Conservation (phyloP, 2,113 vertebrate species). For the Lepidothrix coronata region DNA sequence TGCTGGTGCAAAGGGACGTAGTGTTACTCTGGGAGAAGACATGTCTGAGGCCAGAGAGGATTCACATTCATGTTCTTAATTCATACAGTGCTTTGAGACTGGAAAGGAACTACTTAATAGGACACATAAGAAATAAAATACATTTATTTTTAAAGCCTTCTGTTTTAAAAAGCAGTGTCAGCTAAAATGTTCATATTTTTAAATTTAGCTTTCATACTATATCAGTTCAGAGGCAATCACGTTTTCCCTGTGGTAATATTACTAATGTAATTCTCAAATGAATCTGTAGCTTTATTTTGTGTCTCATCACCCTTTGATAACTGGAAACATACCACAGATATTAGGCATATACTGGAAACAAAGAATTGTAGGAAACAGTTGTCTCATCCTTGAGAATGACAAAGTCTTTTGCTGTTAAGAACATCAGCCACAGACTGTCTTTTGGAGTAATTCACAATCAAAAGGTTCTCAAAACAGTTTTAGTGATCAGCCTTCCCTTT, state of each 20-base stretch:
- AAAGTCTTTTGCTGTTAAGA: background rate
- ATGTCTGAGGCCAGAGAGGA: background rate
- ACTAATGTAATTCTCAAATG: background rate
- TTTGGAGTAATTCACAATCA: background rate
- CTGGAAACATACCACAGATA: background rate
- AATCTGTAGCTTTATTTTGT: background rate
- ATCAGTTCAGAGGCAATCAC: background rate
- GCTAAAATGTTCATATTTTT: background rate
- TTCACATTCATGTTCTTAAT: background rate
- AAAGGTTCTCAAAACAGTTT: background rate
- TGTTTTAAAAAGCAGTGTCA: background rate
- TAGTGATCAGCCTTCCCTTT: background rate
- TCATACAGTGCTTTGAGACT: background rate
- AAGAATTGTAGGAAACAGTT: background rate
- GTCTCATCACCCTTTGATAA: background rate
- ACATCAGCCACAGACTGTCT: background rate
- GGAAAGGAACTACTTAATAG: background rate
- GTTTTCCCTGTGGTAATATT: background rate
- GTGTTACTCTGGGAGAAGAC: background rate
- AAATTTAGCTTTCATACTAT: background rate
- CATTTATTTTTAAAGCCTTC: background rate
- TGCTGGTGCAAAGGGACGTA: background rate
- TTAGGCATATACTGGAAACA: background rate
- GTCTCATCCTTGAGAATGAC: background rate
- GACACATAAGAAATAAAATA: background rate